Evolutionary conservation across 1,140 invertebrate genomes (phyloP), one percentile per base, ranked within the genome.

Genomic region (Schmidtea mediterranea): DNA sequence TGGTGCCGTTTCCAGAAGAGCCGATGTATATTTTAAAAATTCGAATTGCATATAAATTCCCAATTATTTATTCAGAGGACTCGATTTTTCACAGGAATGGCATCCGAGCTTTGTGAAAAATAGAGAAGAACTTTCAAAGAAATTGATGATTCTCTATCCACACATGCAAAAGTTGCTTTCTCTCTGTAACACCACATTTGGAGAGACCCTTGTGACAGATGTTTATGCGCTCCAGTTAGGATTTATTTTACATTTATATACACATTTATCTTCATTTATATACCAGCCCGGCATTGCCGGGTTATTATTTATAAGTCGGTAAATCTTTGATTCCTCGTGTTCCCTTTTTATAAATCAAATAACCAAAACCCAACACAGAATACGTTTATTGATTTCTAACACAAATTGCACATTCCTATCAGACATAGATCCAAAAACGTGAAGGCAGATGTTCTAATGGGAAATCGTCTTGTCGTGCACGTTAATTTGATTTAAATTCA

Each of bases 21-120:
- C 59, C 62, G 23, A 46, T 51, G 60, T 62, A 55, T 52, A 55
- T 10, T n/a, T 39, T n/a, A 13, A 0, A 26, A 47, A 9, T 18
- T 21, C 12, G 21, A 18, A 37, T 49, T 21, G 2, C 2, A 13
- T 12, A 19, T 23, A 3, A 41, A 22, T 49, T 16, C 9, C 3
- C 49, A 18, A 19, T 46, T 15, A 6, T 40, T 52, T 19, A 52
- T 55, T n/a, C 55, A 61, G 59, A 48, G 61, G 63, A 16, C 39
- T 65, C 18, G 62, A 65, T 52, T 66, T 53, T 52, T 62, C 60
- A 0, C 55, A 57, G 23, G 59, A 59, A 12, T 66, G 64, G 64
- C 62, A 62, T 51, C 52, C 62, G 36, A 51, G 47, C 16, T 65
- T 55, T 50, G 19, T 60, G 1, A 47, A 51, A 6, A 46, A 55